Base-by-base conservation (phyloP, 1,140 invertebrate species). In the Euwallacea fornicatus region DNA sequence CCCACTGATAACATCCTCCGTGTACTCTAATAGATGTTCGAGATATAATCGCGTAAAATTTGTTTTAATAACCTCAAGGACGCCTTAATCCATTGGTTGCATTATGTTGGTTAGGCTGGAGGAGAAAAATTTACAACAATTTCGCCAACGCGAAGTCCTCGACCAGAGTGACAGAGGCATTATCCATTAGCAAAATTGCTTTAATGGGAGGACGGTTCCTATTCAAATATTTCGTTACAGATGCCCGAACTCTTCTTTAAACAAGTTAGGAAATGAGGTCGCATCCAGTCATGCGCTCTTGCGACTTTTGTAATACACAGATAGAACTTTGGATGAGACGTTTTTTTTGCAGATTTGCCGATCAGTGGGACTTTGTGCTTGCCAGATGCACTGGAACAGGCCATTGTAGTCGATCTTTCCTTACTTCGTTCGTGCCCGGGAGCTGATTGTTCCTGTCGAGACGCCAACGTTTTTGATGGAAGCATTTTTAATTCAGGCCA, bases 321-420 rank as follows among this genome's bases (percentile, higher is more conserved):
- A 47, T 16, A 64, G 16, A 16, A 11, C 15, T 13, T 46, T 46
- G 13, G 43, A 7, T 15, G 11, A 21, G 16, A 64, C 42, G 46
- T 64, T 64, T 64, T 74, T 74, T 11, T 65, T 11, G 10, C 41
- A 43, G 70, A 62, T 66, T 73, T 73, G 44, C 67, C 74, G 62
- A 73, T 68, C 10, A 84, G 68, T 47, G 78, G 77, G 44, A 82
- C 64, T 76, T 78, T 78, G 50, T 80, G 77, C 41, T 69, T 78
- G 7, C 80, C 79, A 47, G 76, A 75, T 33, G 76, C 78, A 78
- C 83, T 83, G 55, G 78, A 74, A 63, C 80, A 83, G 41, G 79
- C 72, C 73, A 83, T 76, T 16, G 79, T 69, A 59, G 79, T 81
- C 42, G 81, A 68, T 41, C 80, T 43, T 58, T 81, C 76, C 75